Base-by-base conservation (phyloP, 2,888 invertebrate genomes). In the Rhorus exstirpatorius region DNA sequence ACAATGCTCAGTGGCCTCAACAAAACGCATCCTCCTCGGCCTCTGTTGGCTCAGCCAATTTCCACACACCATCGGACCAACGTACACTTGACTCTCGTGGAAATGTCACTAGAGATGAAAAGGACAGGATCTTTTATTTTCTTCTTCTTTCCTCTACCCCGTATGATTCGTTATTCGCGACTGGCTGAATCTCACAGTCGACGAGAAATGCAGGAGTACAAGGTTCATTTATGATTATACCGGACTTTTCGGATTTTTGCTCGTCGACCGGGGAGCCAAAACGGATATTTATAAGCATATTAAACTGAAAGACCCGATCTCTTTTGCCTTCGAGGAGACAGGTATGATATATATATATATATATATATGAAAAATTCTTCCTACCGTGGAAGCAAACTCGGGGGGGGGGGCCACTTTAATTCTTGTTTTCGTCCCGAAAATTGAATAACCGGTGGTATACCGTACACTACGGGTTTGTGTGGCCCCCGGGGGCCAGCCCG, bases 401-500 rank as follows among this genome's bases (percentile, higher is more conserved):
- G 53, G 12, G 38, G 10, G 53, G 12, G 51, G 51, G 21, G 60
- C 61, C 72, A 55, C 81, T 67, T 79, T 82, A 72, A 84, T 82
- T 79, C 49, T 82, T 75, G 76, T 79, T 79, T 82, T 79, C 71
- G 60, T 53, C 60, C 41, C 44, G 79, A 79, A 75, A 81, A 81
- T 83, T 79, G 65, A 78, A 83, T 81, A 75, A 79, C 60, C 67
- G 44, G 41, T 38, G 46, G 53, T 1, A n/a, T 26, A 21, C 31
- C 44, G 68, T 24, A 38, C 55, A 58, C 38, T 12, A 49, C 46
- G 31, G 72, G 53, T 44, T 51, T 55, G 26, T 49, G 63, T 14
- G 26, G n/a, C n/a, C 21, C 49, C 60, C 68, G 65, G 60, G 38
- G 26, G 60, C 60, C 72, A 21, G 21, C 41, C n/a, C 49, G 63